Evolutionary conservation across 2,888 invertebrate genomes (phyloP), one percentile per base, ranked within the genome.

Genomic region (Diarsia mendica): DNA sequence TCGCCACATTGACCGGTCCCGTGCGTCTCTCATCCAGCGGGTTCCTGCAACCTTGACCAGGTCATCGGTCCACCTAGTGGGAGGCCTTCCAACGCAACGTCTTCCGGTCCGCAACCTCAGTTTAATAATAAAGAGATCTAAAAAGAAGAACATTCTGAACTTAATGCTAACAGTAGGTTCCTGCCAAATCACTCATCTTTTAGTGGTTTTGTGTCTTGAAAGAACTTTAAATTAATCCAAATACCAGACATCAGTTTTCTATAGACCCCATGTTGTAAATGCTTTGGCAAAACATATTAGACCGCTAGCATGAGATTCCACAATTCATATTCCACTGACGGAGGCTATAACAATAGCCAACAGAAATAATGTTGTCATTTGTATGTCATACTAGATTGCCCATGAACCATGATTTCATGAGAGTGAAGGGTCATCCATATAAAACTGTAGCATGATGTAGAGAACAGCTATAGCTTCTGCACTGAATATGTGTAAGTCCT

Each of bases 341-440:
- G 48, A 67, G 23, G 28, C 9, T n/a, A 20, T 9, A 11, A 70
- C 23, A 33, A 53, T n/a, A 61, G 60, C 4, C 9, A 78, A 33
- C 46, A 10, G 5, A 39, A 65, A 70, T 60, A 65, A 77, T 79
- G 8, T 49, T 53, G 65, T n/a, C 18, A 79, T 28, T 79, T 79
- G 13, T 23, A 51, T 28, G 33, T 39, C 51, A 13, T 55, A 55
- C n/a, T 49, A 13, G 23, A 65, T 28, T 51, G 15, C 0, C 0
- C 10, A n/a, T 64, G 39, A 44, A 44, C 4, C 20, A 44, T 55
- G 23, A 55, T 15, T 55, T n/a, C 55, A 58, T 23, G 15, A 58
- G 8, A 28, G 23, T 28, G 13, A 8, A 23, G 23, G 13, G 55
- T 58, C 23, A 28, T 3, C 6, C 2, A 55, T 23, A 58, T 3